These are phyloP conservation scores for Telmatherina bonti DNA, from an alignment of 2,797 vertebrate species.

Conservation along the genomic window DNA sequence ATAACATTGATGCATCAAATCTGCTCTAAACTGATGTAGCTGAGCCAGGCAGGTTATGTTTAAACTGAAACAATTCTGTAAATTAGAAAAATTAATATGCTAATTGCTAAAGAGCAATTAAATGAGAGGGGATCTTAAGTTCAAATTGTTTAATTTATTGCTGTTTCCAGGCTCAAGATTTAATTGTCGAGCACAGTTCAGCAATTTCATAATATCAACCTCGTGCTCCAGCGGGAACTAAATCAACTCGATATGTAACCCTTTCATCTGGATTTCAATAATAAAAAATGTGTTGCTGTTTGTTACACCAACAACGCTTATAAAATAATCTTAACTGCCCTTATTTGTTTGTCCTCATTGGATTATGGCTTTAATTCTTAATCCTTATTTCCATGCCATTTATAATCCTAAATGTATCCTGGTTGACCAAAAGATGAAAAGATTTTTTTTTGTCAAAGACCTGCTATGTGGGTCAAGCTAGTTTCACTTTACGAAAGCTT, in stretches of 20 bases:
- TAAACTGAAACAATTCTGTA: too few species aligned
- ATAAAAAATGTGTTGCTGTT: constrained; percentile 3
- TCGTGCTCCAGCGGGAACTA: not conserved
- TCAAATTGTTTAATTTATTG: not conserved
- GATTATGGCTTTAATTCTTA: constrained; percentile 23
- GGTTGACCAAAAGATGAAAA: constrained; percentile 18
- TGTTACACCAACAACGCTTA: not conserved
- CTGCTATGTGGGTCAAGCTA: constrained; percentile 56
- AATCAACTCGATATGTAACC: not conserved
- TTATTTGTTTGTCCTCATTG: constrained; percentile 19
- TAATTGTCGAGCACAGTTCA: not conserved
- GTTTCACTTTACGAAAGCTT: constrained; percentile 40
- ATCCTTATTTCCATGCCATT: constrained; percentile 28
- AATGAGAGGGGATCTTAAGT: not conserved
- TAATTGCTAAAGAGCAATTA: not conserved
- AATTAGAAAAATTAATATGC: too few species aligned
- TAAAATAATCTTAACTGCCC: constrained; percentile 37
- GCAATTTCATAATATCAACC: not conserved
- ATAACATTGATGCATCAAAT: not conserved
- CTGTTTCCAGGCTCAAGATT: not conserved
- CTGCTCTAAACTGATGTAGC: not conserved
- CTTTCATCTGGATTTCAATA: not conserved
- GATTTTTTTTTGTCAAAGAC: constrained; percentile 27
- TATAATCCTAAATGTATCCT: constrained; percentile 47
- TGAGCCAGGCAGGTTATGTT: not conserved